phyloP scores from a whole-genome alignment of 2,113 vertebrate genomes.

The Erythrocercus mccallii region DNA sequence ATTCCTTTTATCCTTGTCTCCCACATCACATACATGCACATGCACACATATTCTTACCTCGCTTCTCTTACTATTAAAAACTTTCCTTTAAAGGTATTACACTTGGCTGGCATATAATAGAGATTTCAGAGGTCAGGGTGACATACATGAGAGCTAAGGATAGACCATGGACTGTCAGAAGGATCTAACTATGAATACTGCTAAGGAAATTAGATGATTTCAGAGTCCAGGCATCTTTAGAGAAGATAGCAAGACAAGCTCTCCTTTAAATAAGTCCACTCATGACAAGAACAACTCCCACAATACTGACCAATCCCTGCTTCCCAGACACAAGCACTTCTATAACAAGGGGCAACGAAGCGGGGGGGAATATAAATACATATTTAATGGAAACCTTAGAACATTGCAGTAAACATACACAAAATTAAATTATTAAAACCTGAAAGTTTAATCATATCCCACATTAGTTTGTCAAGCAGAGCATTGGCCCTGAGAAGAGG shows the following conservation, averaged over 20 bases:
- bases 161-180: background rate
- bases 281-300: background rate
- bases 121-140: background rate
- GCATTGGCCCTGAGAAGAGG: background rate
- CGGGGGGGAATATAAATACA: background rate
- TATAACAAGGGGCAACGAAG: background rate
- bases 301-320: background rate
- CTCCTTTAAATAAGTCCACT: constrained; percentile 15
- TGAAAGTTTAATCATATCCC: background rate
- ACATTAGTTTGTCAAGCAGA: background rate
- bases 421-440: background rate
- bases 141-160: background rate
- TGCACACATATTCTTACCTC: background rate
- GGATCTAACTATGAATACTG: background rate
- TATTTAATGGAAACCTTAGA: background rate
- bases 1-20: background rate
- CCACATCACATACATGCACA: background rate
- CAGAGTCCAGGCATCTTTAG: constrained; percentile 9
- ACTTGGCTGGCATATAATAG: background rate
- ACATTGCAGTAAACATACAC: background rate
- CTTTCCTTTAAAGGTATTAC: background rate
- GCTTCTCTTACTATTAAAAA: background rate
- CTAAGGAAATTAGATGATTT: background rate
- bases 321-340: background rate
- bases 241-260: background rate